phyloP scores from a whole-genome alignment of 1,140 invertebrate species.

The Acromyrmex echinatior region DNA sequence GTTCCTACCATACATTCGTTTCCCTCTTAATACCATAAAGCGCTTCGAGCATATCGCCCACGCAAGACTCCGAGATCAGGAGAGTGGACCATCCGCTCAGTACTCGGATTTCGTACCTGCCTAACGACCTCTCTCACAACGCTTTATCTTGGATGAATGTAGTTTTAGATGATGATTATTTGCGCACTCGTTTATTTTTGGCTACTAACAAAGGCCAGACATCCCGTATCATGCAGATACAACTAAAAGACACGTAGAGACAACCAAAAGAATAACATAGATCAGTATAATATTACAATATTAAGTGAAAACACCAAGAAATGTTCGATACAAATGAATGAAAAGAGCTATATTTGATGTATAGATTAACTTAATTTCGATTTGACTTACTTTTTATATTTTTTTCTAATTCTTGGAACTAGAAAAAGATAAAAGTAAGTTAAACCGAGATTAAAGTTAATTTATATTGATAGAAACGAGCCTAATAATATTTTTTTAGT shows the following conservation, averaged over 20 bases:
- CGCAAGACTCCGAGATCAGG: conserved; percentile 7
- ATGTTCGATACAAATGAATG: no score
- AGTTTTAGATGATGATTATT: not conserved
- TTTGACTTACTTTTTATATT: no score
- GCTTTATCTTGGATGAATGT: conserved; percentile 37
- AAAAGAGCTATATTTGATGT: no score
- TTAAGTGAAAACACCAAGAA: no score
- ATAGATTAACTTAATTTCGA: no score
- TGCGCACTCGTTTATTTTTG: not conserved
- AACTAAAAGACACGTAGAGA: not conserved
- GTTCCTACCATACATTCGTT: conserved; percentile 44
- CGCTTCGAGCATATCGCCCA: conserved; percentile 34
- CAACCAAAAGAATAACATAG: no score
- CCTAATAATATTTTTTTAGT: no score
- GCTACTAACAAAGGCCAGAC: not conserved
- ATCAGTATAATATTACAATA: no score
- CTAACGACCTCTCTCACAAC: conserved; percentile 36
- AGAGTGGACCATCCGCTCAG: conserved; percentile 32
- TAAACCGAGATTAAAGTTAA: no score
- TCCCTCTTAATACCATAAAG: conserved; percentile 42
- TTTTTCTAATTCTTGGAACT: no score
- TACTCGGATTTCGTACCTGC: conserved; percentile 51
- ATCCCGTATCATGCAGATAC: not conserved
- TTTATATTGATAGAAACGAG: no score
- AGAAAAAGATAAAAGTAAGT: no score